These are phyloP conservation scores for Lota lota DNA, from an alignment of 2,113 vertebrate species.

Conservation along the genomic window DNA sequence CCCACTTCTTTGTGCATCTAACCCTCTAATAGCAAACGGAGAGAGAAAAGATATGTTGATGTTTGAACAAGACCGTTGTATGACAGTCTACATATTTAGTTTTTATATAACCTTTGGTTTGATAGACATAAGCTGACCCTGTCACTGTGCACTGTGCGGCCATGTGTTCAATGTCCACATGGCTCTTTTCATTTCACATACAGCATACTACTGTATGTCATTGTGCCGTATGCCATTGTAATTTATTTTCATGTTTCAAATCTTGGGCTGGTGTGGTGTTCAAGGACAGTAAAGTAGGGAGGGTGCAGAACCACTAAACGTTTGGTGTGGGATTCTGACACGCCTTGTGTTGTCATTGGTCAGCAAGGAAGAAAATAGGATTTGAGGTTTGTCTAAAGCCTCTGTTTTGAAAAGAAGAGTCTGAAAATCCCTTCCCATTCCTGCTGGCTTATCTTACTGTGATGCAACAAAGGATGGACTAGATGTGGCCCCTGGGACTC, in stretches of 20 bases:
- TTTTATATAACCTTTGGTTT: no score
- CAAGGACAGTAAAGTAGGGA: background rate
- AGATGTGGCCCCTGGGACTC: conserved; percentile 17
- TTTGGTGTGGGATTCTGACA: conserved; percentile 28
- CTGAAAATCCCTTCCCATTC: conserved; percentile 38
- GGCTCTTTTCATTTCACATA: background rate
- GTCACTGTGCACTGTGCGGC: background rate
- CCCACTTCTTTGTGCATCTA: background rate
- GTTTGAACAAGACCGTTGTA: no score
- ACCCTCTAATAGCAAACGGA: background rate
- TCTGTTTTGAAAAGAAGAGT: conserved; percentile 53
- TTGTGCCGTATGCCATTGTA: background rate
- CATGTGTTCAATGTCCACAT: background rate
- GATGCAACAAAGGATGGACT: conserved; percentile 44
- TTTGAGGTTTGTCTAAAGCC: conserved; percentile 39
- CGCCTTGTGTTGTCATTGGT: conserved; percentile 33
- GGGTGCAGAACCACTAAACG: background rate
- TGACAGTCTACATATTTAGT: no score
- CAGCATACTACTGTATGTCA: background rate
- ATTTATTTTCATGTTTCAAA: background rate
- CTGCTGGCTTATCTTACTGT: conserved; percentile 44
- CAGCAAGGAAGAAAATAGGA: conserved; percentile 25
- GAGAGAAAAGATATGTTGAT: no score
- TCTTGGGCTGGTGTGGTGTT: no score
- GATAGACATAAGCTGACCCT: no score